These are phyloP conservation scores for Toxostoma redivivum DNA, from an alignment of 2,113 vertebrate genomes.

Conservation along the genomic window DNA sequence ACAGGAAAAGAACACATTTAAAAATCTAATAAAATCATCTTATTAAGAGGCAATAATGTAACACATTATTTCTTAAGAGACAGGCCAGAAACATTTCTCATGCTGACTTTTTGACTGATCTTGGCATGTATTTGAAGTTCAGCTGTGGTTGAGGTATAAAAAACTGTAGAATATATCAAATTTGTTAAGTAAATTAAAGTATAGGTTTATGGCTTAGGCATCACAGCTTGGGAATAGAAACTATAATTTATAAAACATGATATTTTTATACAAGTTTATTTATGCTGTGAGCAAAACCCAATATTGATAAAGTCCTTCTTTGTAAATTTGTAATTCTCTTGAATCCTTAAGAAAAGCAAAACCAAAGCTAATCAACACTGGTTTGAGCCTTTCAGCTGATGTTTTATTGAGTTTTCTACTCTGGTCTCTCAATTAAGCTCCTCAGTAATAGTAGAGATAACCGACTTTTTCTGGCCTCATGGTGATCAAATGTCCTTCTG, in stretches of 20 bases:
- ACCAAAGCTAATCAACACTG: accelerated
- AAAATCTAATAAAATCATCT: not conserved
- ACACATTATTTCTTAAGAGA: not conserved
- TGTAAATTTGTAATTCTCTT: not conserved
- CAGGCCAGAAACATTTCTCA: not conserved
- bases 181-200: not conserved
- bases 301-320: not conserved
- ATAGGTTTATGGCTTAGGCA: not conserved
- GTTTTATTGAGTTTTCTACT: not conserved
- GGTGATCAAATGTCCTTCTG: not conserved
- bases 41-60: not conserved
- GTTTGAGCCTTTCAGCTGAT: not conserved
- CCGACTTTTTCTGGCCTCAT: not conserved
- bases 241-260: not conserved
- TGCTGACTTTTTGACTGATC: not conserved
- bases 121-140: not conserved
- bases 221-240: not conserved
- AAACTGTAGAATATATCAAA: not conserved
- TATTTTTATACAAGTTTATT: not conserved
- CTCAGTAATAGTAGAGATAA: accelerated
- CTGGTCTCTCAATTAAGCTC: not conserved
- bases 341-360: not conserved
- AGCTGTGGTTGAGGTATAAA: not conserved
- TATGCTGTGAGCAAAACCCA: not conserved
- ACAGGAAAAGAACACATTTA: not conserved